These are phyloP conservation scores for Xerus rutilus DNA, from an alignment of 2,797 vertebrate genomes.

Conservation along the genomic window DNA sequence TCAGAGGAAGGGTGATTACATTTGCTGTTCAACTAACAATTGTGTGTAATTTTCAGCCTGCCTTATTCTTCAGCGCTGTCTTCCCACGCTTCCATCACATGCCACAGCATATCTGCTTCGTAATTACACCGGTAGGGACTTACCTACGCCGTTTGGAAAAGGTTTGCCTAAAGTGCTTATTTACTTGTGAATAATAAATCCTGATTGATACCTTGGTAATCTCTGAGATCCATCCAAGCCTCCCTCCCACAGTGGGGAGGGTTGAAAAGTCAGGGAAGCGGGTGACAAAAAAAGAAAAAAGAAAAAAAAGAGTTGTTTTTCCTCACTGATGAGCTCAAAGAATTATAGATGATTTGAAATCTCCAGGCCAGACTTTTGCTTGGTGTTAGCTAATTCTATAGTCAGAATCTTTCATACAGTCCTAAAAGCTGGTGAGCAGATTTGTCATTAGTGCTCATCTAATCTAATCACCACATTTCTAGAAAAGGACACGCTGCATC, in stretches of 20 bases:
- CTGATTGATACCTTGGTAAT: slow-evolving; percentile 75
- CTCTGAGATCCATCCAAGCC: slow-evolving; percentile 56
- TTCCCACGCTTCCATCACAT: slow-evolving; percentile 71
- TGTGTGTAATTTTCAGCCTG: slow-evolving; percentile 78
- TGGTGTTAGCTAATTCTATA: background rate
- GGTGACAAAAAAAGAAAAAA: background rate
- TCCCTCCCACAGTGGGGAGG: slow-evolving; percentile 1
- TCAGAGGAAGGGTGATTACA: slow-evolving; percentile 66
- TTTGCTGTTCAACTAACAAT: slow-evolving; percentile 63
- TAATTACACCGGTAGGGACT: slow-evolving; percentile 74
- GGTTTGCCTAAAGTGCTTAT: slow-evolving; percentile 69
- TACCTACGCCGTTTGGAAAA: slow-evolving; percentile 63
- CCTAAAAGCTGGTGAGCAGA: background rate
- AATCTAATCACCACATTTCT: background rate
- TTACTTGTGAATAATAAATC: slow-evolving; percentile 74
- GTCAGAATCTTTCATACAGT: background rate
- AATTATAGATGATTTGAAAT: background rate
- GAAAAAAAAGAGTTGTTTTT: background rate
- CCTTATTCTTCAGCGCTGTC: slow-evolving; percentile 56
- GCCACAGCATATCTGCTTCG: slow-evolving; percentile 68
- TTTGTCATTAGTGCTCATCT: background rate
- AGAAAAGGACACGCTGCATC: background rate
- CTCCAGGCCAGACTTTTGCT: background rate
- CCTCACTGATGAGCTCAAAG: background rate
- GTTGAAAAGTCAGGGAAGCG: slow-evolving; percentile 28